Percentiles rank a stretch among this genome's conserved stretches.
Conservation (phyloP, 2,113 vertebrate species). For the Harpagus bidentatus region DNA sequence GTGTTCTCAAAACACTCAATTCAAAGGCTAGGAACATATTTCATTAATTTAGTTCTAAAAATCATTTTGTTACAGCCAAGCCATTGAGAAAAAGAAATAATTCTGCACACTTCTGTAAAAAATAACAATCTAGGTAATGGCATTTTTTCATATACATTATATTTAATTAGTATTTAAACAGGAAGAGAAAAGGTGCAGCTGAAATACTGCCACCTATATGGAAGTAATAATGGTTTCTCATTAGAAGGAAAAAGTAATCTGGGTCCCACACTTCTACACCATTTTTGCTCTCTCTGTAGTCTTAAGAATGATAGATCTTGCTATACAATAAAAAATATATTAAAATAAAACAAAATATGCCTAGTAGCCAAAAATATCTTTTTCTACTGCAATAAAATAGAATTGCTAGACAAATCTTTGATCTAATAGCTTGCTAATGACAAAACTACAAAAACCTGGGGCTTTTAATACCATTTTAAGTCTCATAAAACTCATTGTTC, state of each 20-base stretch:
- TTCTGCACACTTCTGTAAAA: not conserved
- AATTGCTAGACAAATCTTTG: not conserved
- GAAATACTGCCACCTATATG: not conserved
- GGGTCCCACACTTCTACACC: not conserved
- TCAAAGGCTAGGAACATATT: not conserved
- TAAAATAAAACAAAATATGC: not conserved
- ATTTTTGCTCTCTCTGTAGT: not conserved
- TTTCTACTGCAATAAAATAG: not conserved
- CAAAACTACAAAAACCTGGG: not conserved
- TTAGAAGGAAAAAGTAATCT: not conserved
- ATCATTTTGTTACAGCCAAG: not conserved
- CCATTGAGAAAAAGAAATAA: not conserved
- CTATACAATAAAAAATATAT: not conserved
- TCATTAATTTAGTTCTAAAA: not conserved
- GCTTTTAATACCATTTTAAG: not conserved
- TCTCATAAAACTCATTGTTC: not conserved
- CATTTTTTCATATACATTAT: not conserved
- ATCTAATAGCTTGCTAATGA: not conserved
- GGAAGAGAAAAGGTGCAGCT: not conserved
- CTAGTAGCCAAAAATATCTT: not conserved
- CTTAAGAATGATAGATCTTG: not conserved
- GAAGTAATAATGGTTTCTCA: not conserved
- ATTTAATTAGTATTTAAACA: not conserved
- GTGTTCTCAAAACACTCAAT: not conserved
- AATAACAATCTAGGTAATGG: not conserved